Conservation (phyloP, 2,113 vertebrate genomes). For the Halichoeres trimaculatus region DNA sequence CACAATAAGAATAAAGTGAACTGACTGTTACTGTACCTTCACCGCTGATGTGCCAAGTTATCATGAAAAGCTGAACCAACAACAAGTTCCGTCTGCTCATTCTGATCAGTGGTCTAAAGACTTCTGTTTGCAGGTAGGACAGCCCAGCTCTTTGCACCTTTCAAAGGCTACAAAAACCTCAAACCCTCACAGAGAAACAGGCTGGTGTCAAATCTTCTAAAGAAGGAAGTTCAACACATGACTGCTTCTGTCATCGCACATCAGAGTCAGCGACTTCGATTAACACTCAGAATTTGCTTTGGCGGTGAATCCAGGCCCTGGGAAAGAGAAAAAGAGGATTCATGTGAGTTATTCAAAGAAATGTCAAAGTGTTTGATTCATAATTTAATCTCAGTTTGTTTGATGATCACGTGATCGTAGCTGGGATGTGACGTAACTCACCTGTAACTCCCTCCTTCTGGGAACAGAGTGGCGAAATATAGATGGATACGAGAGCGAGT, state of each 20-base stretch:
- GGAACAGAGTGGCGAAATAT: too few species aligned
- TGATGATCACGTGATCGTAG: too few species aligned
- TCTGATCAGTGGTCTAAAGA: not conserved
- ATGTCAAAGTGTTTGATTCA: too few species aligned
- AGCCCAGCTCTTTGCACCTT: not conserved
- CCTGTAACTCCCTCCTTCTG: too few species aligned
- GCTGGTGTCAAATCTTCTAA: not conserved
- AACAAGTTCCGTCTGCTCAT: conserved; percentile 8
- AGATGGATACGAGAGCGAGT: too few species aligned
- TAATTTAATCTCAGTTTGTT: too few species aligned
- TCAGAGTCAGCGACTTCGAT: too few species aligned
- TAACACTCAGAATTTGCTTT: too few species aligned
- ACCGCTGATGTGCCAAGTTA: not conserved
- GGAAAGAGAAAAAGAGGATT: too few species aligned
- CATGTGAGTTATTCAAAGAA: too few species aligned
- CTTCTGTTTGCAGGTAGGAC: not conserved
- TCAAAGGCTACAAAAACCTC: not conserved
- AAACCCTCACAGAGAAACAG: not conserved
- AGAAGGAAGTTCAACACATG: not conserved
- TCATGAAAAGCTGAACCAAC: not conserved
- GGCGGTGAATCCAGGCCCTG: too few species aligned
- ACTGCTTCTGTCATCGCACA: not conserved
- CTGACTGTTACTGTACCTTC: conserved; percentile 11
- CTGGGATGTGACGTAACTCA: too few species aligned
- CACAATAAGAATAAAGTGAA: not conserved